Percentiles rank a stretch among this genome's conserved stretches.
Conservation (phyloP, 2,797 vertebrate genomes). For the Hemibagrus guttatus region DNA sequence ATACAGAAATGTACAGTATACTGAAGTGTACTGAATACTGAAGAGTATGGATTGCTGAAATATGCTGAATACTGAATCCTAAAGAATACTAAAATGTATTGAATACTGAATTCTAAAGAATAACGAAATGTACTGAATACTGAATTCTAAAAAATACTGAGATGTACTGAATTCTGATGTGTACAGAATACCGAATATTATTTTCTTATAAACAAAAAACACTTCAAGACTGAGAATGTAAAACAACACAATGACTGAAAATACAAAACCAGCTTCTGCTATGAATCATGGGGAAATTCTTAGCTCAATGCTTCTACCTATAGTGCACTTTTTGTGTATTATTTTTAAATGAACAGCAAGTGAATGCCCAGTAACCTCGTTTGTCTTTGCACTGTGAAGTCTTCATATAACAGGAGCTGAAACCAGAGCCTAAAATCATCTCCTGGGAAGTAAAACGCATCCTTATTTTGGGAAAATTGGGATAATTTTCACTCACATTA, state of each 20-base stretch:
- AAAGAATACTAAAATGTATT: background rate
- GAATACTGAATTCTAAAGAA: background rate
- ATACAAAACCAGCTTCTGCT: background rate
- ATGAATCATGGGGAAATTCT: background rate
- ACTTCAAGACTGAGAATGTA: background rate
- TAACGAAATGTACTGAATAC: background rate
- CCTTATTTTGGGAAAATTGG: background rate
- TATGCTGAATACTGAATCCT: background rate
- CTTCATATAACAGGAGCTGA: conserved; percentile 17
- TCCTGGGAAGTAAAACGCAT: background rate
- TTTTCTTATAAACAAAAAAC: background rate
- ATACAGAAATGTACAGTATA: background rate
- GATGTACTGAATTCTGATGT: background rate
- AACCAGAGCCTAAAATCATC: background rate
- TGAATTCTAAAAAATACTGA: background rate
- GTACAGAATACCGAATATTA: background rate
- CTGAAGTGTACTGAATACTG: background rate
- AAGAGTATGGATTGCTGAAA: background rate
- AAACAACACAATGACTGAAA: background rate
- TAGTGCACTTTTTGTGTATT: background rate
- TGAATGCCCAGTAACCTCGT: background rate
- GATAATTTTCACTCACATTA: conserved; percentile 13
- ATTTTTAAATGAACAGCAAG: no score
- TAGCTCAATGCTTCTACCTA: background rate
- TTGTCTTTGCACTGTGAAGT: conserved; percentile 17